Base-by-base conservation (phyloP, 2,888 invertebrate genomes). In the Polymixis lichenea region DNA sequence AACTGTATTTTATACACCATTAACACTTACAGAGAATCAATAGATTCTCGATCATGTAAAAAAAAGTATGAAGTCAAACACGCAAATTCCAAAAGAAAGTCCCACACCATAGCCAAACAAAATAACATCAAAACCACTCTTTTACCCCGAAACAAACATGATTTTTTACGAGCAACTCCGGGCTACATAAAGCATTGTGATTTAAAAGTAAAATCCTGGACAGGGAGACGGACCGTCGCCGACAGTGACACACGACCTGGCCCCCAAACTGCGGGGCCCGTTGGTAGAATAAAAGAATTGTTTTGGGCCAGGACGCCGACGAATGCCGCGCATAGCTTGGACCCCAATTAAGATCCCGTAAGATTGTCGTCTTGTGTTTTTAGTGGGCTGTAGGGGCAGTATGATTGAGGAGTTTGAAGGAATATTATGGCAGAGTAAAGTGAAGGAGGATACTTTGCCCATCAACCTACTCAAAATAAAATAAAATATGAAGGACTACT, bases 291-390 rank as follows among this genome's bases (percentile, higher is more conserved):
- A 87, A 90, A 89, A 83, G 79, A 84, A 87, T 87, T 83, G 75
- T 82, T 79, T 77, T 51, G 80, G 77, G 65, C 64, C 60, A 55
- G 85, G 85, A 83, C 32, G 85, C 83, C 89, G 89, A 88, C 71
- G 80, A 82, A 95, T 95, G 92, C 95, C 93, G 78, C 85, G 91
- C 92, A 95, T 95, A 89, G 92, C 93, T 87, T 66, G 82, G 86
- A 87, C 90, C 91, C 95, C 95, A 95, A 95, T 95, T 95, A 95
- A 95, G 95, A 95, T 95, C 94, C 93, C 91, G 92, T 91, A 91
- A 94, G 95, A 95, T 95, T 95, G 95, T 95, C 93, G 89, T 87
- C 86, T 78, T 88, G 87, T 88, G 87, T 90, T 92, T 92, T 93
- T 94, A 82, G 84, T 77, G 58, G 53, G 32, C 9, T 66, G 75